Evolutionary conservation across 2,113 vertebrate species (phyloP), one percentile per base, ranked within the genome.

Genomic region (Coreoperca whiteheadi): DNA sequence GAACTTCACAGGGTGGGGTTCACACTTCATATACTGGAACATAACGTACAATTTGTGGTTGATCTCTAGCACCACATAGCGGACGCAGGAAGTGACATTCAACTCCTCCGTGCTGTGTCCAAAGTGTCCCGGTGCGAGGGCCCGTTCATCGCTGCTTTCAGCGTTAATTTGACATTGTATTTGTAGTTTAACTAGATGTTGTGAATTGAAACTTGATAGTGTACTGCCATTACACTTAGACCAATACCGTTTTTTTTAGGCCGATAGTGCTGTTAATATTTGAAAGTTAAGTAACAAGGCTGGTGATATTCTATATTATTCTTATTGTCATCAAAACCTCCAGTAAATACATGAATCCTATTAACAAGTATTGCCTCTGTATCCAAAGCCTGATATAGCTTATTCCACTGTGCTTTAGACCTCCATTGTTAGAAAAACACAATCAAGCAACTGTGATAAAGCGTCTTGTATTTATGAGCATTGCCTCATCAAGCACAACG

Each of bases 391-490:
- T 20, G 18, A 50, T 2, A 50, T 6, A 20, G 18, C 16, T 50
- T 14, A 12, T 32, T 50, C 28, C 18, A 32, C 16, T 68, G 25
- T 68, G 28, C 15, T 18, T 28, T n/a, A 48, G 25, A 16, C 43
- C 8, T 25, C 41, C 25, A 30, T 50, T 68, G 67, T 69, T 53
- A 0, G 48, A 70, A 69, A 53, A 70, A 48, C 39, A 71, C 43
- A 75, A 37, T n/a, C 32, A 21, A 16, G 12, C 20, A 4, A 15
- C 34, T 74, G 61, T 4, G 43, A 73, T 65, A 74, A 84, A 74
- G 79, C 73, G 48, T 18, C 25, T 50, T 30, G 77, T 81, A 86
- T 88, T 64, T 34, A 37, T 65, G 43, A 74, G 21, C 34, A 50
- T 20, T 2, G 23, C 2, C 6, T 11, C 59, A 74, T 14, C 46